Conservation (phyloP, 2,797 vertebrate species). For the Hirundo rustica region DNA sequence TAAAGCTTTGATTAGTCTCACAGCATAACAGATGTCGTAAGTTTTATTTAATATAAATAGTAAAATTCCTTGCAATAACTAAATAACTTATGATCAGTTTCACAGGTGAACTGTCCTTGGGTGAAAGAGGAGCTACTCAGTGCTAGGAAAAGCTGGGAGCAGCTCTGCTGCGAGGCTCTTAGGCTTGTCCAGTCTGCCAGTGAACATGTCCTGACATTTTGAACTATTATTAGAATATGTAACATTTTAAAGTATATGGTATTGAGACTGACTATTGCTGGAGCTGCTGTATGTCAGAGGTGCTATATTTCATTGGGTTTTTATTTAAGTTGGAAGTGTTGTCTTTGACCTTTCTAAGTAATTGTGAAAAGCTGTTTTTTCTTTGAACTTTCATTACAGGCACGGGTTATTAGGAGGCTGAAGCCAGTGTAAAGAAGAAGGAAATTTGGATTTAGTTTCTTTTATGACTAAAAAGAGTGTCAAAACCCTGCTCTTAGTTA, state of each 20-base stretch:
- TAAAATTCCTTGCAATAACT: background rate
- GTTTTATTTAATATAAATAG: background rate
- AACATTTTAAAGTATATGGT: background rate
- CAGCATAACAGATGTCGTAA: rapidly evolving
- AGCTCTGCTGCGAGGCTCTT: rapidly evolving
- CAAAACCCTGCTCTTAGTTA: background rate
- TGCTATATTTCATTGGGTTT: background rate
- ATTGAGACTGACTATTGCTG: background rate
- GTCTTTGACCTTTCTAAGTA: background rate
- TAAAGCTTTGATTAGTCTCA: background rate
- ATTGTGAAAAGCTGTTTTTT: background rate
- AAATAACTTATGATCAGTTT: background rate
- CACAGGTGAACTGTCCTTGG: background rate
- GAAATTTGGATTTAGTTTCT: background rate
- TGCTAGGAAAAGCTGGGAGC: background rate
- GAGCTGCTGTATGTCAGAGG: background rate
- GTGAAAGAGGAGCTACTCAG: background rate
- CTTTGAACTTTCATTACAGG: background rate
- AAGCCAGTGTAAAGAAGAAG: background rate
- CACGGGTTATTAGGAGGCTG: background rate
- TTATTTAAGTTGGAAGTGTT: background rate
- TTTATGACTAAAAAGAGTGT: background rate
- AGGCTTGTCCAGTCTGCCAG: background rate
- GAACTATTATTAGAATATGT: background rate
- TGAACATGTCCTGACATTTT: background rate